Percentiles rank a stretch among this genome's conserved stretches.
Conservation (phyloP, 30 jellyfish, hydroid and myxozoan species). For the Pseudorhiza aurosa region DNA sequence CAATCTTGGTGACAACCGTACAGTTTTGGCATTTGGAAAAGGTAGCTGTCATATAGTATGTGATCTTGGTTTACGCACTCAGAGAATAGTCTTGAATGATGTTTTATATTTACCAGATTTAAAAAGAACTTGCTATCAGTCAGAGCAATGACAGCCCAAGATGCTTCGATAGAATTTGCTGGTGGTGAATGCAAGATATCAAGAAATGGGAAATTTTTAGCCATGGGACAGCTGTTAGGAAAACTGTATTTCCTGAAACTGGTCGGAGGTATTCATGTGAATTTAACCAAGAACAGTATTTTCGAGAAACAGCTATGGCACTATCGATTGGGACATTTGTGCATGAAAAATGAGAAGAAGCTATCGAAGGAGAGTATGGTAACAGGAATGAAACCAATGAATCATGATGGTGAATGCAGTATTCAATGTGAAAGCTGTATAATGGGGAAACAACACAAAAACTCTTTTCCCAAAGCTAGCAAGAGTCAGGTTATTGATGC, state of each 20-base stretch:
- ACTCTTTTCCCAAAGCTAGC: constrained; percentile 24
- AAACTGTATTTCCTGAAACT: constrained; percentile 37
- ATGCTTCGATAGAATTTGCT: constrained; percentile 40
- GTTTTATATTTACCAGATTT: constrained; percentile 50
- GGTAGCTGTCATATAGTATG: constrained; percentile 19
- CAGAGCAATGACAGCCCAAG: constrained; percentile 47
- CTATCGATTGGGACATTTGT: constrained; percentile 54
- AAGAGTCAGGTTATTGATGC: constrained; percentile 12
- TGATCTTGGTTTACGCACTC: constrained; percentile 39
- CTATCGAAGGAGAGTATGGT: constrained; percentile 44
- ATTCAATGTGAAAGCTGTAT: constrained; percentile 43
- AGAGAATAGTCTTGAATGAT: constrained; percentile 45
- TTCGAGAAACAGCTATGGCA: constrained; percentile 56
- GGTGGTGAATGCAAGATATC: constrained; percentile 25
- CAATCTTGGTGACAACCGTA: constrained; percentile 36
- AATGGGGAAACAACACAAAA: constrained; percentile 63
- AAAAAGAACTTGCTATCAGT: constrained; percentile 49
- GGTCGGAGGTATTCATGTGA: neutral
- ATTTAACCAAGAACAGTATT: neutral
- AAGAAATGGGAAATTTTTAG: constrained; percentile 12
- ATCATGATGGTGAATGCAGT: neutral
- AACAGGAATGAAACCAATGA: constrained; percentile 36
- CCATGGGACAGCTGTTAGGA: constrained; percentile 21
- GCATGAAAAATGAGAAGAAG: constrained; percentile 33
- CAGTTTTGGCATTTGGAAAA: constrained; percentile 46